A percentile compares a stretch with the other conserved stretches of the same genome.
Conservation (phyloP, 1,140 invertebrate genomes). For the Panulirus ornatus region DNA sequence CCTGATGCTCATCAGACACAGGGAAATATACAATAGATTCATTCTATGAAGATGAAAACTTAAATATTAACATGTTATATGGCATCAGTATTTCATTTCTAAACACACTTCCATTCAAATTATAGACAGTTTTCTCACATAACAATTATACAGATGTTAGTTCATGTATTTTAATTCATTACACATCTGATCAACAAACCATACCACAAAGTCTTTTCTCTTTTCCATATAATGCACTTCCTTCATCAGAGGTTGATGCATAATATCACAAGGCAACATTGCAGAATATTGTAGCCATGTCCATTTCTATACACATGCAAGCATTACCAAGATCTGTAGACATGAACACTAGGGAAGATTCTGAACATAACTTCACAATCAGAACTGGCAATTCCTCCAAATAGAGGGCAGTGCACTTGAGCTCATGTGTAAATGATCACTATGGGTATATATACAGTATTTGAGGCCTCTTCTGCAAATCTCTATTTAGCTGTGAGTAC, state of each 20-base stretch:
- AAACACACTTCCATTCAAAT: not conserved
- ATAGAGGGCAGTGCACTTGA: not conserved
- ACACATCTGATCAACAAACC: not conserved
- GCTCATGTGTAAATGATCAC: too few relatives aligned
- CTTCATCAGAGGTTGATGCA: not conserved
- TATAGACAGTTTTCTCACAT: not conserved
- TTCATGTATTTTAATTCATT: not conserved
- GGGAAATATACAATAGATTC: not conserved
- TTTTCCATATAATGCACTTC: not conserved
- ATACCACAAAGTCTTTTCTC: not conserved
- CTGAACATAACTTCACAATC: not conserved
- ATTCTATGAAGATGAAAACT: slow-evolving; percentile 1
- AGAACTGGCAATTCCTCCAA: not conserved
- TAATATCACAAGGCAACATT: not conserved
- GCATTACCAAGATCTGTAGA: not conserved
- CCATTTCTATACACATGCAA: not conserved
- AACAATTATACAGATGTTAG: not conserved
- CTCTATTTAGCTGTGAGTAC: too few relatives aligned
- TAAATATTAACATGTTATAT: slow-evolving; percentile 29
- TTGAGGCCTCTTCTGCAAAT: too few relatives aligned
- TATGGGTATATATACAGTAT: too few relatives aligned
- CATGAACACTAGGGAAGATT: not conserved
- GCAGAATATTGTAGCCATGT: not conserved
- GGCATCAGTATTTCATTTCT: slow-evolving; percentile 43
- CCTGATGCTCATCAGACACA: not conserved